Base-by-base conservation (phyloP, 2,888 invertebrate species). In the Nebria salina region DNA sequence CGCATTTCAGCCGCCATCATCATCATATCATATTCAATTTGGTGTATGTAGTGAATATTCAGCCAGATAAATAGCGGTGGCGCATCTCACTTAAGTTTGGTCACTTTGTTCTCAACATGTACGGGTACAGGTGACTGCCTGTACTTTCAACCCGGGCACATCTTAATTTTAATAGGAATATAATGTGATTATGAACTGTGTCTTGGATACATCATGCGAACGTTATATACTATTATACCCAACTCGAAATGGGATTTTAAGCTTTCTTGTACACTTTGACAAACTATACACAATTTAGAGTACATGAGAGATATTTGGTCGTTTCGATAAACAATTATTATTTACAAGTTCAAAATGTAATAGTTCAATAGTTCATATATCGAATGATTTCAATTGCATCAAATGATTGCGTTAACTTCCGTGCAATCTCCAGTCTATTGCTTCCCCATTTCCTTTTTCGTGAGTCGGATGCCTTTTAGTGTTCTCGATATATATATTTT, bases 161-260 rank as follows among this genome's bases (percentile, higher is more conserved):
- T 54, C 77, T 72, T 77, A 77, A 77, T 77, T 77, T 77, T 77
- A 77, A 77, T 77, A 72, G 72, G 77, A 77, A 77, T 54, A 70
- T 77, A 77, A 77, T 77, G 77, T 72, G 72, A 72, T 72, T 77
- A 77, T 77, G 72, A 72, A 72, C 41, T 20, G 70, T 20, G 77
- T 20, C 25, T 34, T 15, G 26, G 26, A 34, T 34, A 25, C 72
- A 9, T 15, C 66, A 66, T 66, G 66, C 66, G 66, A 66, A 66
- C 15, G 66, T 66, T 34, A 2, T 34, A 34, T 34, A 34, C 2
- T 34, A 34, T 34, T 34, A 34, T 34, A 34, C 5, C 34, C 34
- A 34, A 34, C 34, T 34, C 5, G 34, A 34, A 34, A 34, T 34
- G 34, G 2, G 5, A 5, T 34, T 34, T 34, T 34, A 34, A 34